Conservation (phyloP, 2,113 vertebrate species). For the Poeciliopsis occidentalis region DNA sequence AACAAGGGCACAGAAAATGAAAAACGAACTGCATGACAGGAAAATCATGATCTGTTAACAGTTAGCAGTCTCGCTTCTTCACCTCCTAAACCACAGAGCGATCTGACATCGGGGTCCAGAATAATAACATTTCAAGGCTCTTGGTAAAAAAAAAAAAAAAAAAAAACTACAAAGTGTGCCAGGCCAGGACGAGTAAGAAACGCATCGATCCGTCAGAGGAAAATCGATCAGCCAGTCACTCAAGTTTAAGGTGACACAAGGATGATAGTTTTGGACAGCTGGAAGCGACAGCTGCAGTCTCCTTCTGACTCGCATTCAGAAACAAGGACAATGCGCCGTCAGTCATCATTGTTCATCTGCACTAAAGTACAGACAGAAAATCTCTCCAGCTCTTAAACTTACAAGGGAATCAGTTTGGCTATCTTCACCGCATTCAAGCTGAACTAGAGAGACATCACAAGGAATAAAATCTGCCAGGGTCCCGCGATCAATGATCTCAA, state of each 20-base stretch:
- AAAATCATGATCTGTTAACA: too few relatives aligned
- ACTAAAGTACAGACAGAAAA: conserved; percentile 34
- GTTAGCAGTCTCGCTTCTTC: not conserved
- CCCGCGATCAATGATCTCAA: not conserved
- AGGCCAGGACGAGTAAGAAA: conserved; percentile 38
- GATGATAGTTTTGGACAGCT: conserved; percentile 45
- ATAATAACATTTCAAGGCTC: conserved; percentile 43
- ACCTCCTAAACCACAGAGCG: not conserved
- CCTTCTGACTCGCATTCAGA: conserved; percentile 4
- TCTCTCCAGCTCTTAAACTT: conserved; percentile 27
- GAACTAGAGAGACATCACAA: not conserved
- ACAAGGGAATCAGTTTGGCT: conserved; percentile 29
- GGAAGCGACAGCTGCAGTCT: conserved; percentile 42
- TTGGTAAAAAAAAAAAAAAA: conserved; percentile 26
- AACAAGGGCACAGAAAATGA: too few relatives aligned
- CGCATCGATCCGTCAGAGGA: conserved; percentile 58
- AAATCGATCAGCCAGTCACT: conserved; percentile 68
- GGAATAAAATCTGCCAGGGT: conserved; percentile 4
- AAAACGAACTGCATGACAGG: too few relatives aligned
- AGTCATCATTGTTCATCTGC: conserved; percentile 31
- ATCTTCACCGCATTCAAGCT: conserved; percentile 27
- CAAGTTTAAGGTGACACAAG: conserved; percentile 61
- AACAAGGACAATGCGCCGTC: conserved; percentile 7
- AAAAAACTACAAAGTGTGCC: conserved; percentile 17
- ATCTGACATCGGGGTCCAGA: not conserved